phyloP scores from a whole-genome alignment of 2,797 vertebrate genomes.

The Coreius guichenoti region DNA sequence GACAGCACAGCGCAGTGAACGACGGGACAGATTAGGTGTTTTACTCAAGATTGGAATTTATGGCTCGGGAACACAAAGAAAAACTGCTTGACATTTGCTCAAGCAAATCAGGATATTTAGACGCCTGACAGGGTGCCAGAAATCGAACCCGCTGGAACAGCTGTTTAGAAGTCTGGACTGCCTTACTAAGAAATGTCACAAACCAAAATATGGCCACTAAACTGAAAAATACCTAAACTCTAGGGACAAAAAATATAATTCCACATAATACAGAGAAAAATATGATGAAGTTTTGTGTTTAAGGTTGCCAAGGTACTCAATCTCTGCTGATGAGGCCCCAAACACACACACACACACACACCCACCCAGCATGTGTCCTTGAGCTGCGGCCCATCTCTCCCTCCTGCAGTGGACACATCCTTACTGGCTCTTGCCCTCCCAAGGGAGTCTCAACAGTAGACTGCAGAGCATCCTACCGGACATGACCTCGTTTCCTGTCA shows the following conservation, averaged over 20 bases:
- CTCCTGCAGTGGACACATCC: constrained; percentile 60
- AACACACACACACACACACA: neutral
- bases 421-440: constrained; percentile 55
- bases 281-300: neutral
- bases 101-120: constrained; percentile 51
- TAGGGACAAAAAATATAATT: neutral
- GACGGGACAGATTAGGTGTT: neutral
- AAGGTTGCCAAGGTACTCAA: neutral
- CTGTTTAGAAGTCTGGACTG: neutral
- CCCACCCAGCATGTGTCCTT: constrained; percentile 42
- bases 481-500: constrained; percentile 61
- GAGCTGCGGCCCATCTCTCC: constrained; percentile 37
- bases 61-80: constrained; percentile 1
- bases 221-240: constrained; percentile 5
- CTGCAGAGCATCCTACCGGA: constrained; percentile 60
- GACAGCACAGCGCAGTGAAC: neutral
- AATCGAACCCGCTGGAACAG: constrained; percentile 19
- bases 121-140: constrained; percentile 4
- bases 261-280: neutral
- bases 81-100: constrained; percentile 47
- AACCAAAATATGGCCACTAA: neutral
- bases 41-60: constrained; percentile 35
- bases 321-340: neutral
- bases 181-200: neutral
- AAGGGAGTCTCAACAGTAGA: constrained; percentile 54